Evolutionary conservation across 2,113 vertebrate genomes (phyloP).

Genomic region (Microtus richardsoni): DNA sequence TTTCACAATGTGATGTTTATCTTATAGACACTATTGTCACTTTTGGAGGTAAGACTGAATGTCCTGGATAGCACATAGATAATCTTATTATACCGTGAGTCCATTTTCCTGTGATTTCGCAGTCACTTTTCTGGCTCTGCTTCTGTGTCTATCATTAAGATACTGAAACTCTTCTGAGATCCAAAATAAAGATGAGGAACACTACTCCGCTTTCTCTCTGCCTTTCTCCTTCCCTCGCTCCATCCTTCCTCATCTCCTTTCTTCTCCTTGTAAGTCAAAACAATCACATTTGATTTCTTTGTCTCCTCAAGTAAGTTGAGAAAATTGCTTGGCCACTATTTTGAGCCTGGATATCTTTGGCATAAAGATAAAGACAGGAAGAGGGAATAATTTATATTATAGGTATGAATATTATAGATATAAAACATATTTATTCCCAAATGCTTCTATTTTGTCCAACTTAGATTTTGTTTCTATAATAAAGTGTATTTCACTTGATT

Average conservation of each 20-base stretch:
- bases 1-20: background rate
- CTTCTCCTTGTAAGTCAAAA: background rate
- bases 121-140: background rate
- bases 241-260: too few relatives aligned
- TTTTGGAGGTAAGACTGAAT: background rate
- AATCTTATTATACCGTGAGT: background rate
- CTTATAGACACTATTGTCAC: background rate
- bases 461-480: background rate
- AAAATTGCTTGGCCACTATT: background rate
- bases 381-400: background rate
- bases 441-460: background rate
- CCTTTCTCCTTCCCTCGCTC: background rate
- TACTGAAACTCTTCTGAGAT: background rate
- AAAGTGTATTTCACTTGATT: constrained; percentile 24
- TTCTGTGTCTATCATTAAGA: background rate
- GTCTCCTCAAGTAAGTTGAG: background rate
- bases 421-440: background rate
- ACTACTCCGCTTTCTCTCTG: background rate
- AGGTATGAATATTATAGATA: background rate
- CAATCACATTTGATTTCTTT: background rate
- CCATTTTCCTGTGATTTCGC: background rate
- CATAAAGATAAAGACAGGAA: background rate
- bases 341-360: background rate
- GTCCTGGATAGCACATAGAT: background rate
- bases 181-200: background rate